A percentile compares a stretch with the other conserved stretches of the same genome.
These are phyloP conservation scores for Numenius phaeopus DNA, from an alignment of 2,797 vertebrate genomes.

Conservation along the genomic window DNA sequence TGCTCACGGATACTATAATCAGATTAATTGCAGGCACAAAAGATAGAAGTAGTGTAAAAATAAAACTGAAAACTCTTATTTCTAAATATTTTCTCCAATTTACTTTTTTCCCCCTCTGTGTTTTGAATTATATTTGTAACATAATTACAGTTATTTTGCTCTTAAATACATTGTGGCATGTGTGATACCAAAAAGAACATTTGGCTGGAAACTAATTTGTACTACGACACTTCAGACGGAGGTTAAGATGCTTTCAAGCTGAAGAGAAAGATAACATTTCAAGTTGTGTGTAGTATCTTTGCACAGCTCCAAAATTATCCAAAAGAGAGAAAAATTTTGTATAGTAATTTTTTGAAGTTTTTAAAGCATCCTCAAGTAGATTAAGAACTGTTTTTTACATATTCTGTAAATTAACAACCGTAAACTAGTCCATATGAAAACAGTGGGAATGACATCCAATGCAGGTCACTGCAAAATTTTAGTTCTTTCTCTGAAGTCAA, in stretches of 20 bases:
- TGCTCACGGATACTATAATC: background rate
- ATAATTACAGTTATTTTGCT: background rate
- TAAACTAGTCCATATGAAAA: background rate
- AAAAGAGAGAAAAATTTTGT: background rate
- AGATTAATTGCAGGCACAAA: background rate
- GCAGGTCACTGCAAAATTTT: background rate
- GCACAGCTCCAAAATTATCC: background rate
- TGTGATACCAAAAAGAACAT: background rate
- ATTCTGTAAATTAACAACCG: background rate
- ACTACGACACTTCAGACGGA: background rate
- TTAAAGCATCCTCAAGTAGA: background rate
- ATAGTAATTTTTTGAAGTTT: background rate
- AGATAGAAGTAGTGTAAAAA: background rate
- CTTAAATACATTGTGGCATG: background rate
- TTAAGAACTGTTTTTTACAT: background rate
- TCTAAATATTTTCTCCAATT: background rate
- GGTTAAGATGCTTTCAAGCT: background rate
- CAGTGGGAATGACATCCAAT: rapidly evolving
- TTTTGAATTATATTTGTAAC: background rate
- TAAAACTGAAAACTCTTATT: background rate
- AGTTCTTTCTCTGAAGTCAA: background rate
- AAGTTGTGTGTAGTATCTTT: background rate
- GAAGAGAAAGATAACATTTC: background rate
- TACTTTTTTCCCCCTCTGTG: background rate
- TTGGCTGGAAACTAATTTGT: background rate